A percentile compares a stretch with the other conserved stretches of the same genome.
Evolutionary conservation across 2,888 invertebrate species (phyloP).

Genomic region (Callinectes sapidus): DNA sequence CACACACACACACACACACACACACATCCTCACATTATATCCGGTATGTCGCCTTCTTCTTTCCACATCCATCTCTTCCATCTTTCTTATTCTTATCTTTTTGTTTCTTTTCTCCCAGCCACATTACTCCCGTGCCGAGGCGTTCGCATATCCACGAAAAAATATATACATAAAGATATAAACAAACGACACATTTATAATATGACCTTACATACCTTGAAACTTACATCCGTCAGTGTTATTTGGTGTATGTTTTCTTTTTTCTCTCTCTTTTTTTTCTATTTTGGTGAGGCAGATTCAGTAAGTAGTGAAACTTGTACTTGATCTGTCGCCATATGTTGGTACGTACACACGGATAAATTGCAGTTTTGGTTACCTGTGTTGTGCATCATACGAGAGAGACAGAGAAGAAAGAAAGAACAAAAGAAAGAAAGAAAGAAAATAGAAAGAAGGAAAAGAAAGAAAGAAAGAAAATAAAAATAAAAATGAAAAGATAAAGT

Average conservation of each 20-base stretch:
- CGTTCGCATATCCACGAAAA: background rate
- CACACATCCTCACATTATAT: background rate
- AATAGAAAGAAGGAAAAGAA: too few species aligned
- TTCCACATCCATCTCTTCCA: background rate
- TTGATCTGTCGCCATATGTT: background rate
- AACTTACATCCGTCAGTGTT: background rate
- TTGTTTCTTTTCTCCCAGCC: background rate
- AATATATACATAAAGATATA: background rate
- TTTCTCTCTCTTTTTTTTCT: too few species aligned
- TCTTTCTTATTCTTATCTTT: background rate
- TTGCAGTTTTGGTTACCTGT: background rate
- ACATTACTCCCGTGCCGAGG: background rate
- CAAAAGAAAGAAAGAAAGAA: too few species aligned
- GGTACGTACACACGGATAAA: background rate
- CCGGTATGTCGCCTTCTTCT: slow-evolving; percentile 13
- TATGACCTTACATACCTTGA: background rate
- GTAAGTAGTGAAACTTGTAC: background rate
- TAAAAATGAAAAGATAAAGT: background rate
- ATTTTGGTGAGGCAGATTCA: background rate
- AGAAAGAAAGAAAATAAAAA: background rate
- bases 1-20: slow-evolving; percentile 1
- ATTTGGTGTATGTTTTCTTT: background rate
- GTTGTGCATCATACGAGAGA: background rate
- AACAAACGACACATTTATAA: slow-evolving; percentile 18
- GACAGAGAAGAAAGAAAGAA: background rate